Evolutionary conservation across 1,140 invertebrate genomes (phyloP).

Genomic region (Oreohelix idahoensis): DNA sequence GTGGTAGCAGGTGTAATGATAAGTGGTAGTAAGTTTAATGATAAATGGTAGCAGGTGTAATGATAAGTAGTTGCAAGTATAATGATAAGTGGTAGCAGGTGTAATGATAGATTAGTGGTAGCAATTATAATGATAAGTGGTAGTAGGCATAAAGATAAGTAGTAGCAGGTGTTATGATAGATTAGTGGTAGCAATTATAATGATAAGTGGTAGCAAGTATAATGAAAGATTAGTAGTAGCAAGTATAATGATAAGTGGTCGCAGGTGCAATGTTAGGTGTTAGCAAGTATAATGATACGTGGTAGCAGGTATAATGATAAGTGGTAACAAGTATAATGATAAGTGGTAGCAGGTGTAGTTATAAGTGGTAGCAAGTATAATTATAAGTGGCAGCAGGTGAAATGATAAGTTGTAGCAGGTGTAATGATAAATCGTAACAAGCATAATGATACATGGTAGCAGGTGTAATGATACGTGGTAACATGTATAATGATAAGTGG

Average conservation of each 20-base stretch:
- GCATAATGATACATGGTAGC: too few species aligned
- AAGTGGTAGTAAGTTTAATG: neutral
- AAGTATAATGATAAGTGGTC: neutral
- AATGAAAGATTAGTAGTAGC: neutral
- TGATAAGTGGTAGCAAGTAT: neutral
- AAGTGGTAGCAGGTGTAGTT: neutral
- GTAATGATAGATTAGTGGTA: too few species aligned
- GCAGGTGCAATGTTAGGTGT: too few species aligned
- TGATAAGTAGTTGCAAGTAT: too few species aligned
- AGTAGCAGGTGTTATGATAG: neutral
- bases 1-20: neutral
- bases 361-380: too few species aligned
- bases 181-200: neutral
- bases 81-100: neutral
- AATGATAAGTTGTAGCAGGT: too few species aligned
- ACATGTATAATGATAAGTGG: too few species aligned
- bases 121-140: neutral
- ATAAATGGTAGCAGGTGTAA: neutral
- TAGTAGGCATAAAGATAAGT: neutral
- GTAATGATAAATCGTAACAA: too few species aligned
- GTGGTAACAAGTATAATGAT: too few species aligned
- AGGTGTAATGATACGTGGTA: too few species aligned
- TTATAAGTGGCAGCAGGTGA: neutral
- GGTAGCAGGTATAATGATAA: neutral
- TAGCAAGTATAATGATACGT: neutral